Evolutionary conservation across 2,797 vertebrate genomes (phyloP), one percentile per base, ranked within the genome.

Genomic region (Allobates femoralis): DNA sequence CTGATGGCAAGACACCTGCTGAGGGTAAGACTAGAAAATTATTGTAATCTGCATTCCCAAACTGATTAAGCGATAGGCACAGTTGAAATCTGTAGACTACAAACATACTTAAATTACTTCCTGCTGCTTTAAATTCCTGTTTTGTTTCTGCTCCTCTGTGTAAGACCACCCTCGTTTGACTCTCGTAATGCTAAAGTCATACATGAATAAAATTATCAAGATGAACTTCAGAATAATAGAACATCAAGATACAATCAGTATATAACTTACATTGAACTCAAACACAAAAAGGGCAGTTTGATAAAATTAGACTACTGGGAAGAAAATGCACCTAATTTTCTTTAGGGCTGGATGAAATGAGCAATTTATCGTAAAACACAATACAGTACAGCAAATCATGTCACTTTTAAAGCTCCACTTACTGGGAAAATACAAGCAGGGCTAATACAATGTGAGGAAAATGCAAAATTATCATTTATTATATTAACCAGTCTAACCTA

Each of bases 11-110:
- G 85, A 88, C 89, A 84, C 93, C 91, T 92, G 91, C 92, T 94
- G 93, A 2, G 91, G 91, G 85, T 46, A 87, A 92, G 92, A 93
- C 92, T 91, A 91, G 90, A 90, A 94, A 93, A 94, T 93, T 92
- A 93, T 93, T 94, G 91, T 92, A 93, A 94, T 94, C 92, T 93
- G 79, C 89, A 91, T 93, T 92, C 87, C 84, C 91, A 93, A 94
- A 94, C 89, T 92, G 92, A 93, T 92, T 85, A 87, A 93, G 89
- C 91, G 92, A 92, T 93, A 92, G 92, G 89, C 93, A 93, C 93
- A 93, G 92, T 90, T 91, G 93, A 94, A 91, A 91, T 90, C 91
- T 93, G 93, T 92, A 91, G 89, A 93, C 90, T 90, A 86, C 87
- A 92, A 92, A 93, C 90, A 91, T 91, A 91, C 90, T 92, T 90